Evolutionary conservation across 2,797 vertebrate genomes (phyloP).

Genomic region (Anguilla obscura): DNA sequence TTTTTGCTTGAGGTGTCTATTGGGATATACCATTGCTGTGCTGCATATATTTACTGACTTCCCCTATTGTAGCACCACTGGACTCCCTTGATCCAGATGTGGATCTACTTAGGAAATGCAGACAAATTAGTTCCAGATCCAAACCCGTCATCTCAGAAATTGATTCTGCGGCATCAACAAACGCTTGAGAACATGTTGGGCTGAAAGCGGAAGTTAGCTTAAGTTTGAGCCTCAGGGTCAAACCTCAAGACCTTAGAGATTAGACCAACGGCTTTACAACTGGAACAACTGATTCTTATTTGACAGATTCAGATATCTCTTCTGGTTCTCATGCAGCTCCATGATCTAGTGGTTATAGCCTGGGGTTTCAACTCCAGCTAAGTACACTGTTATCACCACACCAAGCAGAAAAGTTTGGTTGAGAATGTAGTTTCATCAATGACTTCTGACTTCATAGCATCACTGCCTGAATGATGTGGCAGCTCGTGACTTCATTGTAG

Average conservation of each 20-base stretch:
- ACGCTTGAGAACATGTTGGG: background rate
- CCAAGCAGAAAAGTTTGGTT: background rate
- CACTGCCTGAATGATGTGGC: conserved; percentile 32
- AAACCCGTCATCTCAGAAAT: background rate
- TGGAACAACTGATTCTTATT: too few relatives aligned
- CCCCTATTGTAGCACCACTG: background rate
- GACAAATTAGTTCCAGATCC: background rate
- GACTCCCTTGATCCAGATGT: background rate
- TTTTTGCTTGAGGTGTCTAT: conserved; percentile 53
- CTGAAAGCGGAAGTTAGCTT: background rate
- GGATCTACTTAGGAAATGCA: background rate
- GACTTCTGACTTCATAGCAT: background rate
- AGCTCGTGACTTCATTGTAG: conserved; percentile 36
- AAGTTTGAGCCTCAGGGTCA: too few relatives aligned
- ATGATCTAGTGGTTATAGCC: background rate
- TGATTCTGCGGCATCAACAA: background rate
- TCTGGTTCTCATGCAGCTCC: background rate
- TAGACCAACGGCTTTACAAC: background rate
- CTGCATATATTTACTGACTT: conserved; percentile 68
- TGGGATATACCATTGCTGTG: conserved; percentile 44
- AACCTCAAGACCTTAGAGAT: background rate
- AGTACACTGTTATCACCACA: background rate
- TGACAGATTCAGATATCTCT: background rate
- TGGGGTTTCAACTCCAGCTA: background rate
- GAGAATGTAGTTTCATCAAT: background rate